Conservation (phyloP, 1,140 invertebrate species). For the Phenacoccus solenopsis region DNA sequence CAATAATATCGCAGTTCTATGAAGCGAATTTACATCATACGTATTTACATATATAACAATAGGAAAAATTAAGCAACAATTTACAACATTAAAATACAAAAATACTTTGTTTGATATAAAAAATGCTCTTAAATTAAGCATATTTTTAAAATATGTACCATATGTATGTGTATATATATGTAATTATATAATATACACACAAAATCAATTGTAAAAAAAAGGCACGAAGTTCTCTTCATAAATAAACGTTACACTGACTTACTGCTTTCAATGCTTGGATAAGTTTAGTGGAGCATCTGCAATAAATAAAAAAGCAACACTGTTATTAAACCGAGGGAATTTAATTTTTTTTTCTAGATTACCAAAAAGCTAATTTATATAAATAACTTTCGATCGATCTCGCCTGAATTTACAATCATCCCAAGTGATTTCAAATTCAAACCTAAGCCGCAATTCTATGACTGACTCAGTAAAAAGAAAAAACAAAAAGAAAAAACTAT, state of each 20-base stretch:
- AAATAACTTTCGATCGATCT: too few relatives aligned
- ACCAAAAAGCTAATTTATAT: too few relatives aligned
- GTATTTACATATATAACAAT: constrained; percentile 4
- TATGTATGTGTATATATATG: too few relatives aligned
- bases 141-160: too few relatives aligned
- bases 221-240: constrained; percentile 10
- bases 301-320: constrained; percentile 24
- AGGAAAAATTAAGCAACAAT: not conserved
- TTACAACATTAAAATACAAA: constrained; percentile 6
- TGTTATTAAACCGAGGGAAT: too few relatives aligned
- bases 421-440: too few relatives aligned
- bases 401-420: too few relatives aligned
- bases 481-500: not conserved
- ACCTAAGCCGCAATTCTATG: too few relatives aligned
- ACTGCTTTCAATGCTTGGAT: constrained; percentile 30
- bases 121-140: constrained; percentile 5
- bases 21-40: not conserved
- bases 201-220: not conserved
- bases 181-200: too few relatives aligned
- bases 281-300: constrained; percentile 39
- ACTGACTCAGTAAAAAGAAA: constrained; percentile 4
- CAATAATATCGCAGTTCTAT: not conserved
- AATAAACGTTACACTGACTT: not conserved
- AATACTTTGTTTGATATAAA: not conserved
- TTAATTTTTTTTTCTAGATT: too few relatives aligned